These are phyloP conservation scores for Psix sp. DNA, from an alignment of 1,140 invertebrate genomes.

Conservation along the genomic window DNA sequence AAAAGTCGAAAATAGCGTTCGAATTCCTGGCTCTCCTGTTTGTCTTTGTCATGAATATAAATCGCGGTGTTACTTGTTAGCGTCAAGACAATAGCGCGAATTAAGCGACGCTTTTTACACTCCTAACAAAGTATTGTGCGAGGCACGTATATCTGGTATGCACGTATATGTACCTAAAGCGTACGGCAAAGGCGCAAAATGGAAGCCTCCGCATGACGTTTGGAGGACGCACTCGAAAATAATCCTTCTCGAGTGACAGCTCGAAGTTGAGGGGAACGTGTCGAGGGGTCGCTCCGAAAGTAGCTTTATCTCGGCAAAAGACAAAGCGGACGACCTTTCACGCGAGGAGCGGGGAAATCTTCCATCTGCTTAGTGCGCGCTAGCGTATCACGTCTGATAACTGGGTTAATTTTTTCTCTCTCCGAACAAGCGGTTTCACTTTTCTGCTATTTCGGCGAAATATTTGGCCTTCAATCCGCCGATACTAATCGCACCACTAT, in stretches of 20 bases:
- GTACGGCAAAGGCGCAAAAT: constrained; percentile 29
- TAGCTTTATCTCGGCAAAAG: constrained; percentile 48
- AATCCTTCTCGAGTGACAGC: constrained; percentile 46
- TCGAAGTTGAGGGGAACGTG: constrained; percentile 33
- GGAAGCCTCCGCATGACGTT: constrained; percentile 28
- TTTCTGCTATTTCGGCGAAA: constrained; percentile 5
- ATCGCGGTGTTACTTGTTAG: constrained; percentile 4
- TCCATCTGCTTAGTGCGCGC: constrained; percentile 40
- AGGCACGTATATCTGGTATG: constrained; percentile 3
- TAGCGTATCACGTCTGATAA: constrained; percentile 2
- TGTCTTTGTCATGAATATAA: not conserved
- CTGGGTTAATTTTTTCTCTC: constrained; percentile 31
- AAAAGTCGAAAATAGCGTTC: too few relatives aligned
- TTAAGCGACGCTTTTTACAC: constrained; percentile 22
- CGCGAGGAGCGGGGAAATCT: constrained; percentile 19
- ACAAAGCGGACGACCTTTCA: constrained; percentile 38
- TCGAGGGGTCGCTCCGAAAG: constrained; percentile 43
- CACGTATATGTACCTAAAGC: constrained; percentile 1
- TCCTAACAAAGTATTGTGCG: constrained; percentile 45
- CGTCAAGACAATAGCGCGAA: constrained; percentile 21
- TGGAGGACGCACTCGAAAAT: constrained; percentile 42
- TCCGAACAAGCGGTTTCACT: constrained; percentile 9
- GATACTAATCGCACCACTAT: not conserved
- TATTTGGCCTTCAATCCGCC: not conserved
- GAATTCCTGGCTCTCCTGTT: too few relatives aligned